These are phyloP conservation scores for Synergus laeviventris DNA, from an alignment of 2,888 invertebrate genomes.

Conservation along the genomic window DNA sequence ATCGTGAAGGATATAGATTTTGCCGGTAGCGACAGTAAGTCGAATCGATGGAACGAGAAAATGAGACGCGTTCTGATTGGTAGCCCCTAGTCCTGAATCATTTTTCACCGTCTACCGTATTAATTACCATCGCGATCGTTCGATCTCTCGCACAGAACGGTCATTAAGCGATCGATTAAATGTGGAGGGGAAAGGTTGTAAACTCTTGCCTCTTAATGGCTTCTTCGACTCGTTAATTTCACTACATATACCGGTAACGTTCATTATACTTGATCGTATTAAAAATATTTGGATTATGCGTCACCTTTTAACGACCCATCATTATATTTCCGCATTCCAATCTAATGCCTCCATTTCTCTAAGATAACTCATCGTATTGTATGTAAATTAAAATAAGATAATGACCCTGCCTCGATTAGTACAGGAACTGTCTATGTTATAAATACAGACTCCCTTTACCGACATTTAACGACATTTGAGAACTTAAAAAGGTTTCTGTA, in stretches of 20 bases:
- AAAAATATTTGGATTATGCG: constrained; percentile 33
- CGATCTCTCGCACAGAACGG: constrained; percentile 64
- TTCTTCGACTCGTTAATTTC: constrained; percentile 59
- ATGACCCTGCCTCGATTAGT: constrained; percentile 18
- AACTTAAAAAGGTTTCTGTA: background rate
- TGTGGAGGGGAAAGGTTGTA: constrained; percentile 65
- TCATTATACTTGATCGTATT: constrained; percentile 12
- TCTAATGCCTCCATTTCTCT: constrained; percentile 38
- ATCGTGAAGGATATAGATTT: constrained; percentile 5
- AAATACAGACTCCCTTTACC: background rate
- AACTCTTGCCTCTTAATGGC: constrained; percentile 61
- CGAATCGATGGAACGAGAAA: constrained; percentile 49
- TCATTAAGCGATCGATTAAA: constrained; percentile 74
- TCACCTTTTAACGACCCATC: constrained; percentile 31
- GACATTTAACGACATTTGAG: background rate
- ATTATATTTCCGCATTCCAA: constrained; percentile 40
- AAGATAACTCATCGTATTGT: constrained; percentile 29
- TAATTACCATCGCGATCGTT: constrained; percentile 72
- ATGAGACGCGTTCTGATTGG: constrained; percentile 40
- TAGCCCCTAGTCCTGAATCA: constrained; percentile 52
- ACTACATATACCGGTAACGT: background rate
- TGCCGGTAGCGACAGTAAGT: constrained; percentile 31
- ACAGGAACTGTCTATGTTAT: background rate
- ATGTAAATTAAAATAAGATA: constrained; percentile 36
- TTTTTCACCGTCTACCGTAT: constrained; percentile 69